These are phyloP conservation scores for Lichenostomus cassidix DNA, from an alignment of 2,113 vertebrate species.

Conservation along the genomic window DNA sequence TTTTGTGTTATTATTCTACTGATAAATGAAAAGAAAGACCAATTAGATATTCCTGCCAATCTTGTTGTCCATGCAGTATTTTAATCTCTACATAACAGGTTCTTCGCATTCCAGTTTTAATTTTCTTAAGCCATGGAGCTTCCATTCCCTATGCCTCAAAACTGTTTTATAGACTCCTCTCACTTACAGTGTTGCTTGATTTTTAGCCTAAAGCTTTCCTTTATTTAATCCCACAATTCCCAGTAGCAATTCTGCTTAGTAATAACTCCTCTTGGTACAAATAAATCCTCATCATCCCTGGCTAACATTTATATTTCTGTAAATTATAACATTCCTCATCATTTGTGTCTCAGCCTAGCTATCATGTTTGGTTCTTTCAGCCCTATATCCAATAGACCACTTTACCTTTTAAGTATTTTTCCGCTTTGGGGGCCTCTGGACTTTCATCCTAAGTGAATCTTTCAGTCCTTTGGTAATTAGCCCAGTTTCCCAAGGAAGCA, in stretches of 20 bases:
- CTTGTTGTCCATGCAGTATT: neutral
- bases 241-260: constrained; percentile 10
- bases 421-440: neutral
- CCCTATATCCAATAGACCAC: neutral
- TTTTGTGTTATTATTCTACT: neutral
- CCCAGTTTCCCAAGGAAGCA: neutral
- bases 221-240: constrained; percentile 47
- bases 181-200: neutral
- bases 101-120: neutral
- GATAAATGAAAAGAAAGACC: neutral
- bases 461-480: constrained; percentile 24
- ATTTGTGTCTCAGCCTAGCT: constrained; percentile 27
- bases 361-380: constrained; percentile 3
- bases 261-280: constrained; percentile 37
- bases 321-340: constrained; percentile 47
- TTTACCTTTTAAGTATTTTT: constrained; percentile 48
- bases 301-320: constrained; percentile 53
- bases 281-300: constrained; percentile 52
- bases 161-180: neutral
- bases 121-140: neutral
- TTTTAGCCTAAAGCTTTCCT: constrained; percentile 39
- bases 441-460: constrained; percentile 11
- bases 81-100: neutral
- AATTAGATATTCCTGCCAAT: neutral
- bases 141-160: neutral